A percentile compares a stretch with the other conserved stretches of the same genome.
Evolutionary conservation across 2,113 vertebrate genomes (phyloP).

Genomic region (Platanista minor): DNA sequence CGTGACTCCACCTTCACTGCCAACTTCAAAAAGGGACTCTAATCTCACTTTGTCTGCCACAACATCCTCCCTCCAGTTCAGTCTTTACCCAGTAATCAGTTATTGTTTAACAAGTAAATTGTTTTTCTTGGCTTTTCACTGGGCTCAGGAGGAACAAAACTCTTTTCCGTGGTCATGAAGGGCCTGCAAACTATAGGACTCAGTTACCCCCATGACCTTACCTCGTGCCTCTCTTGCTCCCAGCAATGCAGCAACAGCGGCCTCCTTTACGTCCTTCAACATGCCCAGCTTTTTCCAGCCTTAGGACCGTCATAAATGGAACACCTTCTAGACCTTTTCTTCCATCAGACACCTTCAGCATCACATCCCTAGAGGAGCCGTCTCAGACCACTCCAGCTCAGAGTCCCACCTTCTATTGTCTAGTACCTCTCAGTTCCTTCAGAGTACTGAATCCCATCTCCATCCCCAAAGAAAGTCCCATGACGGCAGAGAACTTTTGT

Average conservation of each 20-base stretch:
- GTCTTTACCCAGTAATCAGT: neutral
- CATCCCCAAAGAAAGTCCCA: neutral
- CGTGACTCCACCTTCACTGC: neutral
- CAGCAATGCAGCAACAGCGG: accelerated
- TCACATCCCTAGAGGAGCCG: too few relatives aligned
- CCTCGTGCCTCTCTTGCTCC: too few relatives aligned
- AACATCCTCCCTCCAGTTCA: neutral
- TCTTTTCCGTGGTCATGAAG: neutral
- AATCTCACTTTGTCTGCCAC: too few relatives aligned
- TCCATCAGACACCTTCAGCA: neutral
- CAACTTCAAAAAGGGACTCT: neutral
- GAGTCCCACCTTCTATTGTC: neutral
- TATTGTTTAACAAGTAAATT: neutral
- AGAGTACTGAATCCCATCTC: neutral
- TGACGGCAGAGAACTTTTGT: neutral
- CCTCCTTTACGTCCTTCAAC: neutral
- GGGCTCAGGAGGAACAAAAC: neutral
- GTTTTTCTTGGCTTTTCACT: neutral
- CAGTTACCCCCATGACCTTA: neutral
- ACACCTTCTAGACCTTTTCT: neutral
- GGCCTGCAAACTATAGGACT: too few relatives aligned
- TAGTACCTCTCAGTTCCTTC: neutral
- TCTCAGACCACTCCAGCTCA: neutral
- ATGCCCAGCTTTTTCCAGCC: neutral
- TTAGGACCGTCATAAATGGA: neutral